Evolutionary conservation across 1,140 invertebrate genomes (phyloP), one percentile per base, ranked within the genome.

Genomic region (Paraescarpia echinospica): DNA sequence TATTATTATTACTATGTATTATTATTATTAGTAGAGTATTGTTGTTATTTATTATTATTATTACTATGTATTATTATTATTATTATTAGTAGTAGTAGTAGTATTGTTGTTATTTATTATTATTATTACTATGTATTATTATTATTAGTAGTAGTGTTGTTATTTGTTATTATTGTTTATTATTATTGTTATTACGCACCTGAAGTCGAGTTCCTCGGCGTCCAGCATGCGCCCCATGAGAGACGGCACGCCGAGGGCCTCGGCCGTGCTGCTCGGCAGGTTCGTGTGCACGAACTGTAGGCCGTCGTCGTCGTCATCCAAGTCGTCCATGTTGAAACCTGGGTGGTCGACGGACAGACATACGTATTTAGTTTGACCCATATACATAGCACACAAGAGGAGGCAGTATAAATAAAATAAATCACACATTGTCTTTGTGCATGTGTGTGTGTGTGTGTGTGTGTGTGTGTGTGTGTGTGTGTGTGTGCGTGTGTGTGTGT

Each of bases 281-380:
- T 94, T 93, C n/a, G 90, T 90, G 88, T 95, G 95, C 8, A 95
- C 93, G 91, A 94, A 94, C 34, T 93, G 35, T 59, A 94, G 91
- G 5, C 33, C n/a, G 34, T 35, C 77, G 33, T 89, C 88, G 89
- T 94, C 94, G 90, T 92, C 93, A 35, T 94, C 91, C 31, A 92
- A 33, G 2, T 59, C 41, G 14, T 27, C 34, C 33, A 92, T 59
- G 88, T 92, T 77, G 51, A 88, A 89, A 89, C 92, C 92, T 92
- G 92, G 35, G 12, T 5, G 35, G 18, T 14, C 27, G 77, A 92
- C 1, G 27, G 51, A 22, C 27, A 77, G 59, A 18, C 14, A 77
- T 18, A 12, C 14, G 34, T 89, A 14, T 6, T 89, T 34, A 14
- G 89, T 89, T 4, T 4, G 14, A 33, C 4, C 89, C 4, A 34